Conservation (phyloP, 2,797 vertebrate species). For the Neopelma chrysocephalum region DNA sequence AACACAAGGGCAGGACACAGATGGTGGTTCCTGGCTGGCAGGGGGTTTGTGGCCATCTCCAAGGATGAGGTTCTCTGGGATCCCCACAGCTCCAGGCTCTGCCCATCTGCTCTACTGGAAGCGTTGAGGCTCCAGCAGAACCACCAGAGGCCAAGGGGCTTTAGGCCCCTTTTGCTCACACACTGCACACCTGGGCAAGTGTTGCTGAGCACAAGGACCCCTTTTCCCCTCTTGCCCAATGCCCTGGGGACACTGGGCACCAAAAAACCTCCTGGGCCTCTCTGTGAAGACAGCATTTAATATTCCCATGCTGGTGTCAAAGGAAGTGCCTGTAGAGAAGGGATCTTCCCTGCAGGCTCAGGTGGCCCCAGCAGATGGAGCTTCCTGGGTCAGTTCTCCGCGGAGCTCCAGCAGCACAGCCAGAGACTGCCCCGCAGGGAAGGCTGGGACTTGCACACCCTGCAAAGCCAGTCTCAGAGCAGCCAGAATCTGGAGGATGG, state of each 20-base stretch:
- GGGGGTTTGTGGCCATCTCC: not conserved
- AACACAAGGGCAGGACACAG: not conserved
- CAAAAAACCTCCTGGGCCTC: not conserved
- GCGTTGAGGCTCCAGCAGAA: not conserved
- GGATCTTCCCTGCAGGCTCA: not conserved
- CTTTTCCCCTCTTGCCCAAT: not conserved
- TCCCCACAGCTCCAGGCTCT: not conserved
- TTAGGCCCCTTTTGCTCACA: not conserved
- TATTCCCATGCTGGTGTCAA: not conserved
- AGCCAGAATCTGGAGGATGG: rapidly evolving
- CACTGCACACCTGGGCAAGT: no score
- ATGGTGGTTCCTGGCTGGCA: not conserved
- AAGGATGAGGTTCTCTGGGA: not conserved
- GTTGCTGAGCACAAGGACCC: not conserved
- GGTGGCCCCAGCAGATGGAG: not conserved
- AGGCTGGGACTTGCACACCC: not conserved
- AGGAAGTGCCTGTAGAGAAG: not conserved
- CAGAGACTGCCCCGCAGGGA: not conserved
- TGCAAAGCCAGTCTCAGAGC: not conserved
- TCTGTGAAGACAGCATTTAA: not conserved
- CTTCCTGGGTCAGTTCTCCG: not conserved
- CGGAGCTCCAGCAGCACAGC: not conserved
- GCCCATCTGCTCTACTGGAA: not conserved
- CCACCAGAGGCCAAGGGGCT: not conserved
- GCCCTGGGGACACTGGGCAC: not conserved